Evolutionary conservation across 1,140 invertebrate genomes (phyloP).

Genomic region (Anoplolepis gracilipes): DNA sequence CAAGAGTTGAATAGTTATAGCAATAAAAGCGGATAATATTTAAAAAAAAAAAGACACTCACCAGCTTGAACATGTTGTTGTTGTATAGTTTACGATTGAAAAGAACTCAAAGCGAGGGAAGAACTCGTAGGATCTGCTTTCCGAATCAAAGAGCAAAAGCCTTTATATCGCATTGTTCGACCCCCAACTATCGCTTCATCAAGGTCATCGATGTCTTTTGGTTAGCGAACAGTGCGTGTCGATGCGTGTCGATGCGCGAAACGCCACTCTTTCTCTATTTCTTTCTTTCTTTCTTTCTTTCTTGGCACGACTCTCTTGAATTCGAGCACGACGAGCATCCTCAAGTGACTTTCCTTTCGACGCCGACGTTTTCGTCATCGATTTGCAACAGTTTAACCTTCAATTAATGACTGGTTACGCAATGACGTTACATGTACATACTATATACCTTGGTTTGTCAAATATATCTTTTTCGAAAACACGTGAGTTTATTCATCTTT

Average conservation of each 20-base stretch:
- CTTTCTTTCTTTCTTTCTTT: conserved; percentile 37
- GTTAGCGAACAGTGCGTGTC: neutral
- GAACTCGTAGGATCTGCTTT: conserved; percentile 32
- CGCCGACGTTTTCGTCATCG: conserved; percentile 27
- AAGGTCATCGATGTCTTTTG: conserved; percentile 60
- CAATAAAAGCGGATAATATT: too few species aligned
- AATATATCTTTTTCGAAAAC: neutral
- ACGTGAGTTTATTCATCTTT: neutral
- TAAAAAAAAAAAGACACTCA: neutral
- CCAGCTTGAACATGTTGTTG: conserved; percentile 51
- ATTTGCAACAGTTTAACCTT: conserved; percentile 36
- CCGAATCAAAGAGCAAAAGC: conserved; percentile 42
- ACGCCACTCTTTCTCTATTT: conserved; percentile 19
- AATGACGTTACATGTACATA: conserved; percentile 3
- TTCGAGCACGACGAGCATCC: conserved; percentile 39
- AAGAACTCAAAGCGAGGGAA: conserved; percentile 2
- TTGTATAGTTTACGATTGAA: conserved; percentile 9
- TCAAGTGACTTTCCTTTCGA: conserved; percentile 50
- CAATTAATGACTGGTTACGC: neutral
- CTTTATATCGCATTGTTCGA: conserved; percentile 43
- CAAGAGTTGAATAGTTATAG: too few species aligned
- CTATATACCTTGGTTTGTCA: neutral
- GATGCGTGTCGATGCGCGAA: neutral
- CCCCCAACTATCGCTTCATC: conserved; percentile 64
- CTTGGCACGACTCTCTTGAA: conserved; percentile 5